Evolutionary conservation across 2,888 invertebrate genomes (phyloP).

Genomic region (Pecten maximus): DNA sequence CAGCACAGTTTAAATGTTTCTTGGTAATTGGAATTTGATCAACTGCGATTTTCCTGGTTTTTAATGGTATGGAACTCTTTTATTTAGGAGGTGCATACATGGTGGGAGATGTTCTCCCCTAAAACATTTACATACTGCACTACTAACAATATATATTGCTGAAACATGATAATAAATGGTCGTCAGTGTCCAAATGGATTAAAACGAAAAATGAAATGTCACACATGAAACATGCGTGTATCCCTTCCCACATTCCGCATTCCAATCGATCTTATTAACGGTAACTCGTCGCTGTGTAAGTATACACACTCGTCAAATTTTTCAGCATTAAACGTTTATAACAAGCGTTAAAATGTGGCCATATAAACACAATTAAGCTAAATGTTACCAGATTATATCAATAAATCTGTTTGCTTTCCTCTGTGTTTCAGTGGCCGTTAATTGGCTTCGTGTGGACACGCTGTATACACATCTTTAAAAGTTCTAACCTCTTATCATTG

Average conservation of each 20-base stretch:
- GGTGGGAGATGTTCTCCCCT: too few species aligned
- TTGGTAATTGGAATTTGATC: too few species aligned
- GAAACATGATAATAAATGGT: too few species aligned
- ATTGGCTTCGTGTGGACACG: not conserved
- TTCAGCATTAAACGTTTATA: not conserved
- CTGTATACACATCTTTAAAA: not conserved
- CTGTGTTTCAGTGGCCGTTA: not conserved
- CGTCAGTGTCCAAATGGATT: not conserved
- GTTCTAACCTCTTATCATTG: not conserved
- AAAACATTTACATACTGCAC: too few species aligned
- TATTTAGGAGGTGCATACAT: too few species aligned
- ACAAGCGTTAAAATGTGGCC: not conserved
- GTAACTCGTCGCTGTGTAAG: not conserved
- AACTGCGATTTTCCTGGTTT: too few species aligned
- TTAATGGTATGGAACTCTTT: too few species aligned
- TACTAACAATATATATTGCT: too few species aligned
- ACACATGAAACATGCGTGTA: not conserved
- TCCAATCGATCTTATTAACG: not conserved
- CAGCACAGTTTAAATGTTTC: too few species aligned
- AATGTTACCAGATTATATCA: not conserved
- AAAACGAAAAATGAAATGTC: not conserved
- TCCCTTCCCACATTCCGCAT: not conserved
- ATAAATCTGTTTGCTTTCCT: not conserved
- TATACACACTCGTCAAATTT: not conserved
- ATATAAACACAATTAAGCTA: constrained; percentile 1